Conservation (phyloP, 2,888 invertebrate genomes). For the Neoascia interrupta region DNA sequence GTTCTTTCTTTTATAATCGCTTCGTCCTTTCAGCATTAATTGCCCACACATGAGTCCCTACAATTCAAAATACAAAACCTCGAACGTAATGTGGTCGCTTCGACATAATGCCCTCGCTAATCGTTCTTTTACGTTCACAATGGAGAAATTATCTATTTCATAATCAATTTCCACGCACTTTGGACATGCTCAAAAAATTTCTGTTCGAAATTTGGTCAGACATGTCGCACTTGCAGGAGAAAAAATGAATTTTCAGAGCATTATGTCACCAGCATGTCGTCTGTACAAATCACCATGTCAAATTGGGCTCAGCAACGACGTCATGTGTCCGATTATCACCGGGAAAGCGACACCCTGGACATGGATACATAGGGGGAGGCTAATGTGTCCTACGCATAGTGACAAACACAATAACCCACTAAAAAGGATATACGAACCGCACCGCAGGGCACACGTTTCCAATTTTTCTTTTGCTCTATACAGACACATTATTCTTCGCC, state of each 20-base stretch:
- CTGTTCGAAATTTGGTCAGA: conserved; percentile 16
- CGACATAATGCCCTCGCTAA: conserved; percentile 37
- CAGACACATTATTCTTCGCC: conserved; percentile 40
- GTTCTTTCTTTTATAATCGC: too few relatives aligned
- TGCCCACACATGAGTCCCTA: too few relatives aligned
- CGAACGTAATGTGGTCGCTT: conserved; percentile 39
- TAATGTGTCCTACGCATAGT: background rate
- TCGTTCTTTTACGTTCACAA: conserved; percentile 3
- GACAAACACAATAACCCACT: too few relatives aligned
- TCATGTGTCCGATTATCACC: conserved; percentile 67
- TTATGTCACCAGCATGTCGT: conserved; percentile 45
- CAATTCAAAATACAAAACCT: conserved; percentile 25
- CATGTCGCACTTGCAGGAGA: conserved; percentile 31
- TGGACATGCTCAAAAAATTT: background rate
- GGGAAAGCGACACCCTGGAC: conserved; percentile 17
- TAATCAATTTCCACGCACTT: conserved; percentile 57
- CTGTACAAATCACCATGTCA: conserved; percentile 66
- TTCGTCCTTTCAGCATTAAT: too few relatives aligned
- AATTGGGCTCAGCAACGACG: conserved; percentile 53
- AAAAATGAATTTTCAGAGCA: conserved; percentile 6
- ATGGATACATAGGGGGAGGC: background rate
- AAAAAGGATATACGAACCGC: conserved; percentile 48
- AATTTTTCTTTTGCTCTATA: conserved; percentile 16
- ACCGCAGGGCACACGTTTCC: conserved; percentile 69
- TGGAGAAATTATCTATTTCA: conserved; percentile 21